Evolutionary conservation across 2,888 invertebrate genomes (phyloP), one percentile per base, ranked within the genome.

Genomic region (Deroplatys truncata): DNA sequence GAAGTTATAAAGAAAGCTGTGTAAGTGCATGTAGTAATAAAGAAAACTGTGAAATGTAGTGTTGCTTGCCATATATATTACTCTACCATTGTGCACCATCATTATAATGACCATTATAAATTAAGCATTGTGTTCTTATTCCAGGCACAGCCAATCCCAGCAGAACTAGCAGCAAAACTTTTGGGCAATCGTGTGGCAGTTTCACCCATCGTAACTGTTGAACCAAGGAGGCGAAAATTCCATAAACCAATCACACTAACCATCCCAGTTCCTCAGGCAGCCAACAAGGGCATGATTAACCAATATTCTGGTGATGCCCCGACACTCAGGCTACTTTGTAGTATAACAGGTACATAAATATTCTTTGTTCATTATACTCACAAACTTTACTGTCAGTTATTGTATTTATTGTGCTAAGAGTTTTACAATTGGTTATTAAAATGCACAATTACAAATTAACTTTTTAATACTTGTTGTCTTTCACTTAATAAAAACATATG

Each of bases 241-340:
- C 99, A 99, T 94, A 98, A 99, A 93, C 98, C 98, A 82, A 99
- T 99, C 93, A 99, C 99, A 91, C 95, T 99, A 92, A 99, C 98
- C 90, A 98, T 99, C 93, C 99, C 99, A 15, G 96, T 98, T 92
- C 96, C 97, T 2, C 95, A 96, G 92, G 95, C 95, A 89, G 95
- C 95, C 84, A 95, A 95, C 92, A 95, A 96, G 93, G 96, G 96
- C 91, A 97, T 98, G 98, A 96, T 98, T 90, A 98, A 98, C 94
- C 97, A 97, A 92, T 97, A 97, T 93, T 96, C 95, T 20, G 96
- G 96, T 20, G 96, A 96, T 92, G 96, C 98, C 28, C 97, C 98
- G 15, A 98, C 98, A 0, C 95, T 99, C 84, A 96, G 99, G 35
- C 95, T 99, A 85, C 95, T 99, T 89, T 99, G 98, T 94, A 98